Base-by-base conservation (phyloP, 2,113 vertebrate species). In the Solea senegalensis region DNA sequence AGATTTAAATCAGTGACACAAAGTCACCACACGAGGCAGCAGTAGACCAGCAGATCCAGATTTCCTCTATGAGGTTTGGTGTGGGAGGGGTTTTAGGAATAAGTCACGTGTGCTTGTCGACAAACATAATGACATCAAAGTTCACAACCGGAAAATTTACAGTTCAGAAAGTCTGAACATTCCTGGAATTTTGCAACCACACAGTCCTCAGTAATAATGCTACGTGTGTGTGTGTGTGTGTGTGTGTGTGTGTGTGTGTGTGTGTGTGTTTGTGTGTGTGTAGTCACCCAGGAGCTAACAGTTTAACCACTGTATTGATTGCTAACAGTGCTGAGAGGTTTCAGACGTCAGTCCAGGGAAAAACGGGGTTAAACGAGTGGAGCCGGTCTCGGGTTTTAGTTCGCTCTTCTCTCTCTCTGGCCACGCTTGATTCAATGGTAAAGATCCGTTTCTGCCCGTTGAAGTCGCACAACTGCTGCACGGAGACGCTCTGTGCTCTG, bases 231-330 rank as follows among this genome's bases (percentile, higher is more conserved):
- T 34, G 34, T 34, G 13, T 16, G 14, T 64, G 69, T 26, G 45
- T 51, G 40, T 77, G 73, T 84, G 79, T 72, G 53, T 54, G 40
- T 77, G 73, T 84, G 79, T 72, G 40, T 26, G 44, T 51, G 2
- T 45, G 51, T 26, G 65, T 67, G 56, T 68, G 66, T 27, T 66
- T 21, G 14, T n/a, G 40, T 77, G 73, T 84, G 79, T 72, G 53
- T 54, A 71, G 76, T 83, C 61, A 65, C 76, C 81, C 78, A 76
- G 83, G 78, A 89, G 89, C 84, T 91, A 91, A 81, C 86, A 88
- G 87, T 92, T 92, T 91, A 93, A 92, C 91, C 88, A 78, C 78
- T 58, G 59, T 93, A 93, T 93, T 84, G 92, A 93, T 92, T 89
- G 85, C 77, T 34, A 74, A 26, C 56, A 86, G 85, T 79, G 89